phyloP scores from a whole-genome alignment of 2,113 vertebrate genomes.

The Turdus rufiventris region DNA sequence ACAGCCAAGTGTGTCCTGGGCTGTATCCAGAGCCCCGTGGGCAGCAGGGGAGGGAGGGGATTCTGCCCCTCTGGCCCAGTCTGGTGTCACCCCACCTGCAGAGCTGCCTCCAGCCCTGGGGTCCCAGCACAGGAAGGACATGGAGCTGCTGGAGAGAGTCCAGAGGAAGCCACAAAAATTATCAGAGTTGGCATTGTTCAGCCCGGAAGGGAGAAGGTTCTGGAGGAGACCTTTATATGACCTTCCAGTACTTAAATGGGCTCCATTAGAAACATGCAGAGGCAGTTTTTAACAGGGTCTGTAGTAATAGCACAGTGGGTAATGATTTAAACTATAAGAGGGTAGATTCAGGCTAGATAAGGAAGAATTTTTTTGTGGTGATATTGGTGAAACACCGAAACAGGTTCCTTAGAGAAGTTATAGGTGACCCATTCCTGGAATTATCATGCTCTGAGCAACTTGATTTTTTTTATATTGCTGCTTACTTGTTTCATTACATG shows the following conservation, averaged over 20 bases:
- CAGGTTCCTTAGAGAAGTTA: background rate
- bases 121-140: background rate
- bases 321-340: background rate
- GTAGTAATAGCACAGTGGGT: background rate
- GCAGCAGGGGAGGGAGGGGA: background rate
- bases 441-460: background rate
- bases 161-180: background rate
- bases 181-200: background rate
- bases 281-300: background rate
- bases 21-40: background rate
- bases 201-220: background rate
- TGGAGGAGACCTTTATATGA: background rate
- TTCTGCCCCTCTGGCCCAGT: background rate
- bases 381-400: background rate
- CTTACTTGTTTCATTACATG: background rate
- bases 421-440: background rate
- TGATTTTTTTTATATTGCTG: background rate
- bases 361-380: background rate
- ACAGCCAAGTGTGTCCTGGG: background rate
- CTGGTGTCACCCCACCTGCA: background rate
- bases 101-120: background rate
- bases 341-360: background rate
- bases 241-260: background rate
- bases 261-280: background rate
- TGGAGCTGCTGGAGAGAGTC: accelerated